A percentile compares a stretch with the other conserved stretches of the same genome.
Evolutionary conservation across 2,888 invertebrate genomes (phyloP).

Genomic region (Diachrysia chrysitis): DNA sequence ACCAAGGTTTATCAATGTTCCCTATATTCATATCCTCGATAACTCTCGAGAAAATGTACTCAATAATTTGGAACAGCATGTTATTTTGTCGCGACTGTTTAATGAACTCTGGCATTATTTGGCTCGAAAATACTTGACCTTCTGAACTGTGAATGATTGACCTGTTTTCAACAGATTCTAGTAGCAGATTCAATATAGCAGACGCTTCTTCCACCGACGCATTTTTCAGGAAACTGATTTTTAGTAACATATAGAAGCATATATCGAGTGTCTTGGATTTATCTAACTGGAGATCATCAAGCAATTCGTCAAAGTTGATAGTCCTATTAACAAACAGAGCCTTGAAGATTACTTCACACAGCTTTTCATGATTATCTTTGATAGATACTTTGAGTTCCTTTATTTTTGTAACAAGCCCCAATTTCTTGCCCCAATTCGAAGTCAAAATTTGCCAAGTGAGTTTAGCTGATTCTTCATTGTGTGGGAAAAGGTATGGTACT

Average conservation of each 20-base stretch:
- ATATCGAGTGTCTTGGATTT: constrained; percentile 74
- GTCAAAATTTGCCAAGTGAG: constrained; percentile 75
- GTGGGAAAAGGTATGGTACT: constrained; percentile 91
- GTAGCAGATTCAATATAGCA: constrained; percentile 79
- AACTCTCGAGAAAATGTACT: constrained; percentile 86
- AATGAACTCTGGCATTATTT: constrained; percentile 75
- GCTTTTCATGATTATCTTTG: constrained; percentile 65
- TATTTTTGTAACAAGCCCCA: constrained; percentile 65
- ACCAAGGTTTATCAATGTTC: constrained; percentile 78
- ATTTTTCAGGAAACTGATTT: constrained; percentile 79
- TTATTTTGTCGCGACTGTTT: constrained; percentile 77
- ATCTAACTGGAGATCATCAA: constrained; percentile 72
- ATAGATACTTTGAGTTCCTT: constrained; percentile 61
- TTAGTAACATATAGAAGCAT: constrained; percentile 81
- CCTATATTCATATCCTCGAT: constrained; percentile 82
- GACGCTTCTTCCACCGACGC: constrained; percentile 76
- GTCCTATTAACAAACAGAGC: constrained; percentile 72
- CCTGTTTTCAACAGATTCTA: constrained; percentile 78
- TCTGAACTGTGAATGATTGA: constrained; percentile 74
- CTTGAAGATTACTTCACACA: constrained; percentile 75
- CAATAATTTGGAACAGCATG: constrained; percentile 89
- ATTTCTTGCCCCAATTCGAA: constrained; percentile 79
- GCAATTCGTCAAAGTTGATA: constrained; percentile 68
- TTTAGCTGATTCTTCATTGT: constrained; percentile 70
- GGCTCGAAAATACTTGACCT: constrained; percentile 68